A percentile compares a stretch with the other conserved stretches of the same genome.
Evolutionary conservation across 1,140 invertebrate genomes (phyloP).

Genomic region (Adelges cooleyi): DNA sequence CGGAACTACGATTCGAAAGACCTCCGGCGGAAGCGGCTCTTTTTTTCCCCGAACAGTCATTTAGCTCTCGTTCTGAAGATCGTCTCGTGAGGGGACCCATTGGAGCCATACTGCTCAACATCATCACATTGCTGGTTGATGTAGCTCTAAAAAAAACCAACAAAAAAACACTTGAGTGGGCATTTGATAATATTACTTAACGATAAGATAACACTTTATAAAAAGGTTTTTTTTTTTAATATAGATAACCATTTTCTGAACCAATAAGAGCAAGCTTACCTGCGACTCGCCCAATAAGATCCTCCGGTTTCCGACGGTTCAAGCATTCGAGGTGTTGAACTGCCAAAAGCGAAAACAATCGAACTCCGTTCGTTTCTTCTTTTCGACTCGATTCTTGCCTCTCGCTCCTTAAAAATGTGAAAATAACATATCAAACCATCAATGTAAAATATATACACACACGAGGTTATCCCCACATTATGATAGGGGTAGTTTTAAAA

Average conservation of each 20-base stretch:
- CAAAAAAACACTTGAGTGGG: too few species aligned
- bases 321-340: constrained; percentile 72
- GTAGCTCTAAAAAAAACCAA: constrained; percentile 53
- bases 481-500: too few species aligned
- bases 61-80: constrained; percentile 66
- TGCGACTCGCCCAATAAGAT: constrained; percentile 67
- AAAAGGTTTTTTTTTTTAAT: neutral
- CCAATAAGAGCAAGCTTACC: too few species aligned
- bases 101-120: constrained; percentile 41
- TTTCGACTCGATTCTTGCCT: constrained; percentile 65
- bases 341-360: constrained; percentile 73
- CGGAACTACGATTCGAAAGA: constrained; percentile 36
- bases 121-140: constrained; percentile 70
- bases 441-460: too few species aligned
- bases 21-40: constrained; percentile 61
- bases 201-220: too few species aligned
- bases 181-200: too few species aligned
- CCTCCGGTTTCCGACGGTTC: constrained; percentile 66
- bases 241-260: neutral
- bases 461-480: too few species aligned
- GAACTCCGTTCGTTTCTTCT: constrained; percentile 54
- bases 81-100: constrained; percentile 55
- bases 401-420: constrained; percentile 53
- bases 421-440: too few species aligned
- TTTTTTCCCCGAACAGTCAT: constrained; percentile 63